Percentiles rank a stretch among this genome's conserved stretches.
These are phyloP conservation scores for Planococcus citri DNA, from an alignment of 1,140 invertebrate species.

Conservation along the genomic window DNA sequence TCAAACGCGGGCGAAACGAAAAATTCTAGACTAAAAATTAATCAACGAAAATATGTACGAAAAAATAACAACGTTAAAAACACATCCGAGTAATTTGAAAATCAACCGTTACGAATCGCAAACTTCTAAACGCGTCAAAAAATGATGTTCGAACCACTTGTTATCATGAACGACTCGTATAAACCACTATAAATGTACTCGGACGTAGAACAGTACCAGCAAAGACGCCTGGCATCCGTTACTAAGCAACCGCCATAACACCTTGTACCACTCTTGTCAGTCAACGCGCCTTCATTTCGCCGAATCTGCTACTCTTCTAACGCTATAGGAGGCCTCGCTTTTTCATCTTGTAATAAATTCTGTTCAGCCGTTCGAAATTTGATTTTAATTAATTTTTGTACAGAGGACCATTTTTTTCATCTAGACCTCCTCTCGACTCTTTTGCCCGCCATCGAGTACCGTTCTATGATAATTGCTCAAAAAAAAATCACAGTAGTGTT, in stretches of 20 bases:
- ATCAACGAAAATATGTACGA: no score
- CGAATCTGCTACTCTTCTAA: not conserved
- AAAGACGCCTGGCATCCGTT: conserved; percentile 17
- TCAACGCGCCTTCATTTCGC: conserved; percentile 10
- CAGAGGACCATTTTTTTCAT: no score
- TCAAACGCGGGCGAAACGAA: no score
- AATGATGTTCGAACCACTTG: conserved; percentile 16
- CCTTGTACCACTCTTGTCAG: conserved; percentile 17
- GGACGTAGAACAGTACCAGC: not conserved
- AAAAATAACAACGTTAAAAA: no score
- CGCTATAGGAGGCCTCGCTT: not conserved
- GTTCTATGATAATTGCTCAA: no score
- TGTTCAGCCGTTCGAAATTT: not conserved
- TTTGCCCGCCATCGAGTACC: no score
- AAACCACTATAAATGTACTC: conserved; percentile 14
- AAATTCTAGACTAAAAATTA: no score
- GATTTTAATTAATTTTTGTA: not conserved
- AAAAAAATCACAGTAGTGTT: no score
- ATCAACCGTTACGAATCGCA: not conserved
- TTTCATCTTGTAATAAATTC: not conserved
- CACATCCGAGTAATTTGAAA: no score
- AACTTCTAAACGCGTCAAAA: not conserved
- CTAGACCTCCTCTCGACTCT: no score
- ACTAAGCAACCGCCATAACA: conserved; percentile 16
- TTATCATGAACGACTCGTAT: conserved; percentile 16